Evolutionary conservation across 2,888 invertebrate species (phyloP).

Genomic region (Parthenolecanium corni): DNA sequence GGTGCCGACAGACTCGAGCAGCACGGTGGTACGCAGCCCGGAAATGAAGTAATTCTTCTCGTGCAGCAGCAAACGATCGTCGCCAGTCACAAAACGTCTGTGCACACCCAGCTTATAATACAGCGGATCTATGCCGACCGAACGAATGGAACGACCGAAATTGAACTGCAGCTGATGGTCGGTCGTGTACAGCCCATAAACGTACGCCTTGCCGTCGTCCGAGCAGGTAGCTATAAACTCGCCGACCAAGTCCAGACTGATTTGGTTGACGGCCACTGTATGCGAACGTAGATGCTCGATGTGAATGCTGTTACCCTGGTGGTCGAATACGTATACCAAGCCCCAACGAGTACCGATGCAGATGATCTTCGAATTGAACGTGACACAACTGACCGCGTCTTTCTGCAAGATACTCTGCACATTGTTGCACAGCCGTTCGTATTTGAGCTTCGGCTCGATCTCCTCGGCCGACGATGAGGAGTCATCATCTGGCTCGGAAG

Average conservation of each 20-base stretch:
- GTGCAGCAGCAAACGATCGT: constrained; percentile 70
- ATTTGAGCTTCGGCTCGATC: constrained; percentile 81
- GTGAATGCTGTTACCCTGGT: constrained; percentile 69
- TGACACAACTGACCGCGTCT: constrained; percentile 82
- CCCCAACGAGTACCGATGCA: constrained; percentile 82
- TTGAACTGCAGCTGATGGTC: constrained; percentile 70
- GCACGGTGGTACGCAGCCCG: constrained; percentile 56
- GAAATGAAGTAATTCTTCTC: constrained; percentile 78
- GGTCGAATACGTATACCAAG: constrained; percentile 76
- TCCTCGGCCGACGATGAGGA: constrained; percentile 40
- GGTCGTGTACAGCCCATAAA: constrained; percentile 73
- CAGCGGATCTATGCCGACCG: constrained; percentile 73
- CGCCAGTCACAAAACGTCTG: constrained; percentile 44
- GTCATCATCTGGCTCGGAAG: background rate
- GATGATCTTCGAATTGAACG: constrained; percentile 76
- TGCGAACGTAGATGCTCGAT: constrained; percentile 65
- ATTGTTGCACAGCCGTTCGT: constrained; percentile 78
- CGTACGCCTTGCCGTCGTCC: constrained; percentile 76
- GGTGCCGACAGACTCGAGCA: constrained; percentile 77
- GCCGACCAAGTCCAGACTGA: constrained; percentile 84
- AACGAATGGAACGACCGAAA: constrained; percentile 68
- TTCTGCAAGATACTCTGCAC: constrained; percentile 69
- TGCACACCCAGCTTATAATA: constrained; percentile 63
- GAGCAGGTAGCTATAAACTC: constrained; percentile 88
- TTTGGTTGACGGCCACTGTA: constrained; percentile 82